phyloP scores from a whole-genome alignment of 2,797 vertebrate genomes.

The Argya squamiceps region DNA sequence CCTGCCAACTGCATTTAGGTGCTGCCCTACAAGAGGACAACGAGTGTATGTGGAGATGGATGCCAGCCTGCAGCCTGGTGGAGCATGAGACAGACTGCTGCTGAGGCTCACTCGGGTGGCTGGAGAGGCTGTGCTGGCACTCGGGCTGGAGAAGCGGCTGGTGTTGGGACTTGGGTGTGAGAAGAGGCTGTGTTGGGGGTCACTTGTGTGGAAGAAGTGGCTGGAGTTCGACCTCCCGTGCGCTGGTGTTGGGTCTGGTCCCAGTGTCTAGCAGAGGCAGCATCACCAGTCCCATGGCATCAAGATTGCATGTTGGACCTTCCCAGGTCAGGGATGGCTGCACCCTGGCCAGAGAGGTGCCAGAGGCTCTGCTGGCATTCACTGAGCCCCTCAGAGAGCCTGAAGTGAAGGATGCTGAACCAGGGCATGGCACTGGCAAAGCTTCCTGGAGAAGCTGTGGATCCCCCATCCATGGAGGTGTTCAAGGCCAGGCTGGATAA shows the following conservation, averaged over 20 bases:
- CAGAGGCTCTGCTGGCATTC: too few species aligned
- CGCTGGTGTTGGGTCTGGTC: too few species aligned
- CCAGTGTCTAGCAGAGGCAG: fast-evolving
- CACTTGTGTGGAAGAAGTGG: fast-evolving
- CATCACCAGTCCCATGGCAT: background rate
- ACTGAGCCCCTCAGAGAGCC: background rate
- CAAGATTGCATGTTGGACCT: background rate
- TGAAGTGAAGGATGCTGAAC: too few species aligned
- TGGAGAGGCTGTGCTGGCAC: background rate
- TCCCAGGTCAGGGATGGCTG: background rate
- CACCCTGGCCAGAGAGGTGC: fast-evolving
- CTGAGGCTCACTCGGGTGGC: too few species aligned
- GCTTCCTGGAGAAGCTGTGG: background rate
- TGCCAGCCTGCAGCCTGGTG: background rate
- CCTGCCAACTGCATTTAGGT: background rate
- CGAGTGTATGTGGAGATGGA: background rate
- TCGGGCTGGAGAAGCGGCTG: background rate
- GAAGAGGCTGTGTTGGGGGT: background rate
- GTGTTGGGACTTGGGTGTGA: background rate
- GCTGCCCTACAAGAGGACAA: background rate
- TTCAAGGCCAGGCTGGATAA: background rate
- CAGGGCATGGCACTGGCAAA: background rate
- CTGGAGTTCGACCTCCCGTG: background rate
- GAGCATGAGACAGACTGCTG: background rate
- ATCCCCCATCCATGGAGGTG: too few species aligned